A percentile compares a stretch with the other conserved stretches of the same genome.
Evolutionary conservation across 2,888 invertebrate species (phyloP).

Genomic region (Trissolcus brochymenae): DNA sequence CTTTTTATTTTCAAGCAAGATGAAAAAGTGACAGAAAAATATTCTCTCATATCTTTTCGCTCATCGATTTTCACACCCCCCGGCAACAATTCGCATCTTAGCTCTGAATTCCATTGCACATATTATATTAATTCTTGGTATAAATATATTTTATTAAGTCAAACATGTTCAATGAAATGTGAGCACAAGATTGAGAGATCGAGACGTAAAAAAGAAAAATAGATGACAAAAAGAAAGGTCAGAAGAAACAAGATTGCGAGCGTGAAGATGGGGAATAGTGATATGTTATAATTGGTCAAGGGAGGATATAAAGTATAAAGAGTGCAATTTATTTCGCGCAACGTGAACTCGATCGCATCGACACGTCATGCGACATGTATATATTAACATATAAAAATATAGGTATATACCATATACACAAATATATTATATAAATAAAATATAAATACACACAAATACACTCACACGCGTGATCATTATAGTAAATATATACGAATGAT

Average conservation of each 20-base stretch:
- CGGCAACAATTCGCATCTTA: constrained; percentile 32
- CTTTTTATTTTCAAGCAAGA: constrained; percentile 16
- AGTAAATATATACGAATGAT: constrained; percentile 61
- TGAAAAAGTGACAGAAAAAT: constrained; percentile 41
- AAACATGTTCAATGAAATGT: constrained; percentile 13
- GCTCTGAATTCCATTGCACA: constrained; percentile 46
- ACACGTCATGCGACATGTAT: constrained; percentile 64
- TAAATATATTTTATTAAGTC: constrained; percentile 46
- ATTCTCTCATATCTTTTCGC: constrained; percentile 13
- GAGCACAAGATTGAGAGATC: constrained; percentile 1
- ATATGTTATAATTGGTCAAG: constrained; percentile 32
- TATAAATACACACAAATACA: constrained; percentile 56
- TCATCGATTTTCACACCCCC: constrained; percentile 21
- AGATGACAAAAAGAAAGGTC: neutral
- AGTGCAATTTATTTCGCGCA: constrained; percentile 44
- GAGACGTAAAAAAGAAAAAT: neutral
- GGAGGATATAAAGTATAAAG: constrained; percentile 48
- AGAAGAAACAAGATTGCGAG: constrained; percentile 4
- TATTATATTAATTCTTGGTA: constrained; percentile 19
- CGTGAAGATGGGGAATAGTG: constrained; percentile 1
- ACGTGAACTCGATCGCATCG: constrained; percentile 53
- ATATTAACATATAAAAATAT: constrained; percentile 60
- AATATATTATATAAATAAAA: constrained; percentile 60
- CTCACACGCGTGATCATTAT: constrained; percentile 58
- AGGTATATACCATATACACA: constrained; percentile 59